Evolutionary conservation across 2,797 vertebrate species (phyloP), one percentile per base, ranked within the genome.

Genomic region (Esox lucius): DNA sequence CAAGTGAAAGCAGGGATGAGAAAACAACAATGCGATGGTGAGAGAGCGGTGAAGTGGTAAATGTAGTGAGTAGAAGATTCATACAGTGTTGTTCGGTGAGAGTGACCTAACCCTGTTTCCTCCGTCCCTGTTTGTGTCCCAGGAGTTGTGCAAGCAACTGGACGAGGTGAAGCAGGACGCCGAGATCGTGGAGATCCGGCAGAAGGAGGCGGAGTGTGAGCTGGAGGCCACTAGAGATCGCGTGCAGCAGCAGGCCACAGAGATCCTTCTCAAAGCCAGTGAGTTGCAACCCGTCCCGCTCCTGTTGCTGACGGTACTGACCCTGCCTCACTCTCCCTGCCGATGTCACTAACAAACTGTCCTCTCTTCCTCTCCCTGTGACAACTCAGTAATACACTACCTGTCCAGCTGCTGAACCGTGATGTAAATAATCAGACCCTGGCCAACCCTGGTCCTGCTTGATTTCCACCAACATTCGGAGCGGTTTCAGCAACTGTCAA

Each of bases 181-280:
- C 0, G 93, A 96, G 90, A 96, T 96, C 16, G 91, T 97, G 85
- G 88, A 97, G 84, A 98, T 95, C 92, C 96, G 97, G 87, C 97
- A 98, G 91, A 98, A 98, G 84, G 96, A 99, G 85, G 95, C 96
- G 0, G 97, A 99, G 89, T 97, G 95, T 71, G 97, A 99, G 85
- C 95, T 99, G 33, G 95, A 96, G 85, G 96, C 96, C 70, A 95
- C 96, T 85, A 94, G 96, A 87, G 98, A 98, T 81, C 90, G 94
- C 64, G 94, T 99, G 80, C 97, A 99, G 75, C 96, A 99, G 88
- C 98, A 99, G 80, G 97, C 97, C 17, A 95, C 97, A 1, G 97
- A 99, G 86, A 97, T 99, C 80, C 95, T 99, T 80, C 96, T 98
- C 81, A 99, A 99, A 98, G 96, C 98, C 89, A 99, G 98, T 99